Percentiles rank a stretch among this genome's conserved stretches.
Evolutionary conservation across 2,888 invertebrate species (phyloP).

Genomic region (Xestia ashworthii): DNA sequence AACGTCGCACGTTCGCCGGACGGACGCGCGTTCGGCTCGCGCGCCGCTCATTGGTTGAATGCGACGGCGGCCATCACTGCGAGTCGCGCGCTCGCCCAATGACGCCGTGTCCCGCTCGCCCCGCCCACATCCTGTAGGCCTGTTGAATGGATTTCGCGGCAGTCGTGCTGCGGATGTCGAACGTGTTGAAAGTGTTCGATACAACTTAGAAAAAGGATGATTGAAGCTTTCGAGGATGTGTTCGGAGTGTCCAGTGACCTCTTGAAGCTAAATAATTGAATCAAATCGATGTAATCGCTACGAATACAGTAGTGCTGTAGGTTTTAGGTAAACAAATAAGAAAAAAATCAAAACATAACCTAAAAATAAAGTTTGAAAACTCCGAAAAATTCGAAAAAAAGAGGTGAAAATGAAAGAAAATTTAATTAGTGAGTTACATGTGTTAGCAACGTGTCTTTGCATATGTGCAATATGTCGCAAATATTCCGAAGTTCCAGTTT

Average conservation of each 20-base stretch:
- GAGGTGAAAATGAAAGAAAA: constrained; percentile 40
- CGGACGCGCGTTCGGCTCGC: constrained; percentile 89
- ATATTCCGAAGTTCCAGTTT: constrained; percentile 12
- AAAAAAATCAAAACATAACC: background rate
- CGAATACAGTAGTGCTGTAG: constrained; percentile 48
- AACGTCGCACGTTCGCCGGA: constrained; percentile 87
- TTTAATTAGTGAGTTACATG: constrained; percentile 60
- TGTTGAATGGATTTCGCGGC: constrained; percentile 88
- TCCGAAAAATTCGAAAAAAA: constrained; percentile 19
- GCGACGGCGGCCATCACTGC: constrained; percentile 88
- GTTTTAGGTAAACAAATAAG: constrained; percentile 10
- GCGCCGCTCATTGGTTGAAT: constrained; percentile 89
- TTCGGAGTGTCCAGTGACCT: constrained; percentile 67
- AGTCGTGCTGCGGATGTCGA: constrained; percentile 81
- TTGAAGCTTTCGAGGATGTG: constrained; percentile 65
- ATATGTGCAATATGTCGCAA: constrained; percentile 18
- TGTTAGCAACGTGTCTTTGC: constrained; percentile 56
- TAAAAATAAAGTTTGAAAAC: constrained; percentile 28
- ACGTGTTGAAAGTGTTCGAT: constrained; percentile 71
- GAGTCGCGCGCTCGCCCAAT: constrained; percentile 84
- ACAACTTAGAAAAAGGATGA: constrained; percentile 63
- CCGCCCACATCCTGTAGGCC: constrained; percentile 88
- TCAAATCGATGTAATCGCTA: constrained; percentile 32
- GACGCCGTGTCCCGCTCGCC: constrained; percentile 88
- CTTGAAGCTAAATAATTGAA: constrained; percentile 54